Base-by-base conservation (phyloP, 2,113 vertebrate species). In the Reinhardtius hippoglossoides region DNA sequence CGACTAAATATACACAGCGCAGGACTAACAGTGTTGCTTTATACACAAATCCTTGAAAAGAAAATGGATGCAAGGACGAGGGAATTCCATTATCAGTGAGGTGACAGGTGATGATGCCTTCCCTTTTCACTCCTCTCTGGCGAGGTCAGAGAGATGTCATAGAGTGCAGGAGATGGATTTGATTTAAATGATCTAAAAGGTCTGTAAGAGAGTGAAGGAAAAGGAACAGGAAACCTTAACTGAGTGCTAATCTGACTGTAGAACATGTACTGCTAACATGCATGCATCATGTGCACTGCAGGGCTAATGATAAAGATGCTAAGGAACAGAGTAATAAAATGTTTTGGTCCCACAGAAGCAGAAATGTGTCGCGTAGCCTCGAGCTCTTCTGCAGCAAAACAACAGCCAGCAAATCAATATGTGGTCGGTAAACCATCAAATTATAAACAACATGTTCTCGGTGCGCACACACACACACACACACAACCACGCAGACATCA, bases 11-110 rank as follows among this genome's bases (percentile, higher is more conserved):
- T 86, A 81, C 31, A 57, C 61, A 78, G 57, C 1, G 1, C 31
- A 9, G 27, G 21, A 52, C 55, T 50, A 69, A 70, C 54, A 21
- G n/a, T 72, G 67, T 72, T 81, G 48, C 78, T 77, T 82, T 44
- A 75, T 31, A 52, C 23, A 75, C 60, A 82, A 69, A 80, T 86
- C 63, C 70, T 80, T 75, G 64, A 85, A 76, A 26, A 67, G 67
- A 40, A 79, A 88, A 87, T 83, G 70, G 74, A 88, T 74, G 62
- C 58, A 42, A 55, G 14, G 68, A 89, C 65, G 61, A 72, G 59
- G 71, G 71, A 88, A 87, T 85, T 87, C 83, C 88, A 92, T 91
- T 92, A 94, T 78, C 83, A 12, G 75, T 64, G 12, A 80, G 80
- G 81, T 88, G 89, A 90, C 70, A 78, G 72, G 83, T 81, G 86